A percentile compares a stretch with the other conserved stretches of the same genome.
These are phyloP conservation scores for Melanotaenia pygmaea DNA, from an alignment of 2,797 vertebrate genomes.

Conservation along the genomic window DNA sequence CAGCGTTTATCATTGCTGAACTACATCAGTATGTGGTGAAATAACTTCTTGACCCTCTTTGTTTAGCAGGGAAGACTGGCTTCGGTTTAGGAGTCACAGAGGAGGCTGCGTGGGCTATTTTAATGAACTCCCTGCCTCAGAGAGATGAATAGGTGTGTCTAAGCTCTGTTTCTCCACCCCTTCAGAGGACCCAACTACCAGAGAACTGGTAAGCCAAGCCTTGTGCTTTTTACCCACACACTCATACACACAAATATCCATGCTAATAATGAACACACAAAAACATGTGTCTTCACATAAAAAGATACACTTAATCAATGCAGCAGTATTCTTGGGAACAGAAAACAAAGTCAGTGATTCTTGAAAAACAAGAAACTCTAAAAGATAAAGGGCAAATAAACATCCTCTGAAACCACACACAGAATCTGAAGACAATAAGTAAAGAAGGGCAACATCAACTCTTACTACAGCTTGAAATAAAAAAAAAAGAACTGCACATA, in stretches of 20 bases:
- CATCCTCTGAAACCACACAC: background rate
- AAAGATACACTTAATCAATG: slow-evolving; percentile 19
- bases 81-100: slow-evolving; percentile 54
- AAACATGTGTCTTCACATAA: slow-evolving; percentile 7
- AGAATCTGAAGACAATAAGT: slow-evolving; percentile 14
- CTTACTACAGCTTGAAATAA: slow-evolving; percentile 1
- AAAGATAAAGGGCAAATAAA: slow-evolving; percentile 25
- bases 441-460: background rate
- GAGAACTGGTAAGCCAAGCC: slow-evolving; percentile 36
- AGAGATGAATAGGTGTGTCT: slow-evolving; percentile 77
- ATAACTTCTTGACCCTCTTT: slow-evolving; percentile 60
- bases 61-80: slow-evolving; percentile 52
- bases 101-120: slow-evolving; percentile 71
- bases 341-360: slow-evolving; percentile 16
- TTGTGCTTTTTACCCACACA: slow-evolving; percentile 27
- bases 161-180: slow-evolving; percentile 61
- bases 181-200: slow-evolving; percentile 54
- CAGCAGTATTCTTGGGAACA: background rate
- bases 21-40: slow-evolving; percentile 27
- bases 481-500: slow-evolving; percentile 1
- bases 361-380: slow-evolving; percentile 25
- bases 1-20: slow-evolving; percentile 12
- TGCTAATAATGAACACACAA: slow-evolving; percentile 21
- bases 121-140: slow-evolving; percentile 77
- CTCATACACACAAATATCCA: slow-evolving; percentile 3